Evolutionary conservation across 2,888 invertebrate genomes (phyloP), one percentile per base, ranked within the genome.

Genomic region (Gasteruption jaculator): DNA sequence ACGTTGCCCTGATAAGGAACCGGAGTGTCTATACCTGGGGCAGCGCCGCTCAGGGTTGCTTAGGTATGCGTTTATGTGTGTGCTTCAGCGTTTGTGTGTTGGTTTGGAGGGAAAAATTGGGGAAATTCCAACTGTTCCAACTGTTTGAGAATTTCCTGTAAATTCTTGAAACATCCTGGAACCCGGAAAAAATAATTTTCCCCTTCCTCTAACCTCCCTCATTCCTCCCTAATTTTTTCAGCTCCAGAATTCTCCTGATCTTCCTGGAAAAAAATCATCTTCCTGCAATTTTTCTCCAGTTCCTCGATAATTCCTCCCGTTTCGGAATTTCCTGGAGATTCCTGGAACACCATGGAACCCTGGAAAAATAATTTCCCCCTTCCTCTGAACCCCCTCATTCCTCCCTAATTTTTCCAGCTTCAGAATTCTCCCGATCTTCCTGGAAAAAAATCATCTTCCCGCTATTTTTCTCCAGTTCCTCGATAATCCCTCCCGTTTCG

Each of bases 21-120:
- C 77, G 76, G 24, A 72, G 72, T 42, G 72, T 82, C 4, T 81
- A 77, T 57, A 80, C 78, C 2, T 83, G 83, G 82, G 83, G 83
- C 10, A 74, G 74, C 49, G 71, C 76, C 3, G 65, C 67, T 11
- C 71, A 74, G 34, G 79, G 80, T n/a, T 78, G 77, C 58, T 64
- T 80, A 50, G 80, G 80, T 71, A 50, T 52, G 52, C 45, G 16
- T 34, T n/a, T 4, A 29, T 6, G 3, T 32, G 8, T n/a, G n/a
- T n/a, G n/a, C n/a, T n/a, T n/a, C n/a, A n/a, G n/a, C n/a, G n/a
- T n/a, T n/a, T n/a, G n/a, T n/a, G n/a, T n/a, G n/a, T n/a, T n/a
- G n/a, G n/a, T n/a, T n/a, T n/a, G n/a, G n/a, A n/a, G n/a, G n/a
- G n/a, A n/a, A n/a, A n/a, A n/a, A n/a, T 37, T 37, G 5, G 14